Conservation (phyloP, 1,140 invertebrate species). For the Dryas iulia region DNA sequence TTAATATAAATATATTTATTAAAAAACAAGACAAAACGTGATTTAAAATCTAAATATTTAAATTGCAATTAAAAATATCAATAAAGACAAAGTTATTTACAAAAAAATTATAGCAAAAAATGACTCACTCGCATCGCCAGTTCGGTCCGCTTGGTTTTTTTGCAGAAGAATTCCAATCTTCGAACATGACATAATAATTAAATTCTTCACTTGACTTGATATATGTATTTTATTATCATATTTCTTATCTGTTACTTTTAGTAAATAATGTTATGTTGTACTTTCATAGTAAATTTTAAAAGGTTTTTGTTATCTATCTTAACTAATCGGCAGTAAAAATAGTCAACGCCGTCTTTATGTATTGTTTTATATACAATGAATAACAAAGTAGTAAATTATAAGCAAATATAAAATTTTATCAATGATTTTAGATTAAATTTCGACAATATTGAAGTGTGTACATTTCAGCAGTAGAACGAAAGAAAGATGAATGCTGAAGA, state of each 20-base stretch:
- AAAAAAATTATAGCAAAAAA: neutral
- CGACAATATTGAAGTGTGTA: too few relatives aligned
- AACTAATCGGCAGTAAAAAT: too few relatives aligned
- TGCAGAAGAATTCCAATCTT: conserved; percentile 12
- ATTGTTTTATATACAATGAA: too few relatives aligned
- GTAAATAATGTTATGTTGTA: neutral
- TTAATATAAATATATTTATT: neutral
- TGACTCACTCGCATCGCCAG: neutral
- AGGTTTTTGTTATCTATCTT: neutral
- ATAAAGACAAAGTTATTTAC: neutral
- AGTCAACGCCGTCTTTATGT: too few relatives aligned
- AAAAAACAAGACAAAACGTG: neutral
- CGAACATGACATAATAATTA: conserved; percentile 23
- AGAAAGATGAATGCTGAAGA: too few relatives aligned
- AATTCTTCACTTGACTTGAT: conserved; percentile 9
- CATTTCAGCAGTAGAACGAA: too few relatives aligned
- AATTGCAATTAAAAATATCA: neutral
- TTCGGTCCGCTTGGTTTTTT: conserved; percentile 13
- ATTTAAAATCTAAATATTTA: neutral
- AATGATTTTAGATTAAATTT: too few relatives aligned
- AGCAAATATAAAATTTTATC: too few relatives aligned
- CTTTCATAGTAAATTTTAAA: neutral
- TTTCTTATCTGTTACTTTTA: neutral
- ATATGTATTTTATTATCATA: neutral
- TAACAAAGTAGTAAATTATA: too few relatives aligned